Percentiles rank a stretch among this genome's conserved stretches.
Evolutionary conservation across 2,797 vertebrate genomes (phyloP).

Genomic region (Anabacerthia variegaticeps): DNA sequence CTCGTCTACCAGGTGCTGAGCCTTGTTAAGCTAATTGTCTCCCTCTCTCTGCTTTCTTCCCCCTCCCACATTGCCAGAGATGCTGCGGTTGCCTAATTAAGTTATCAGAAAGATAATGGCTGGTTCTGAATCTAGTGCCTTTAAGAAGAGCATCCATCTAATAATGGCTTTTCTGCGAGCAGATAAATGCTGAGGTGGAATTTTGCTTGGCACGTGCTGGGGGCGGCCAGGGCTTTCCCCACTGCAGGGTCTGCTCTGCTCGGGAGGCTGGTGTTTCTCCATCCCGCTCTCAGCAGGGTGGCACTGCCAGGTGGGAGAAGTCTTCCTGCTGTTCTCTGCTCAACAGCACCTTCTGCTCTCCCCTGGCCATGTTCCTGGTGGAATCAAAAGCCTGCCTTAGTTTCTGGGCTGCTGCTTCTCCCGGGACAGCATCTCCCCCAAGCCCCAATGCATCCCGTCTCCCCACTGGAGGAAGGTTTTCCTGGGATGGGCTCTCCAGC

Average conservation of each 20-base stretch:
- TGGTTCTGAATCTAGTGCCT: constrained; percentile 49
- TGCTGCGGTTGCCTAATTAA: constrained; percentile 70
- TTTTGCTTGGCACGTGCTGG: not conserved
- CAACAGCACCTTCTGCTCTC: not conserved
- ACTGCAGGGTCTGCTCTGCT: not conserved
- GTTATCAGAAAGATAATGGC: constrained; percentile 75
- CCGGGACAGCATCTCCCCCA: rapidly evolving
- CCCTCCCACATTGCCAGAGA: constrained; percentile 70
- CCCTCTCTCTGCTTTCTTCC: constrained; percentile 55
- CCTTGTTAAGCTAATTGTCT: constrained; percentile 76
- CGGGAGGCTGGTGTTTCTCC: not conserved
- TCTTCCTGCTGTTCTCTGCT: not conserved
- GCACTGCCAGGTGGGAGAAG: not conserved
- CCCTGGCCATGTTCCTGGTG: not conserved
- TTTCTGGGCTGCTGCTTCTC: not conserved
- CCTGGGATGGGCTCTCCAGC: not conserved
- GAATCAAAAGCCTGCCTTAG: not conserved
- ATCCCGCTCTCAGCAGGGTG: not conserved
- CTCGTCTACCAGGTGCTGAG: constrained; percentile 71
- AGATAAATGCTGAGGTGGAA: constrained; percentile 24
- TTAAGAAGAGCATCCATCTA: constrained; percentile 63
- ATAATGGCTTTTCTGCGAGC: not conserved
- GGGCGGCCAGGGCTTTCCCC: not conserved
- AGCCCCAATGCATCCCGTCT: rapidly evolving
- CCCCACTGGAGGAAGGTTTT: not conserved